Evolutionary conservation across 2,888 invertebrate genomes (phyloP).

Genomic region (Acanthosoma haemorrhoidale): DNA sequence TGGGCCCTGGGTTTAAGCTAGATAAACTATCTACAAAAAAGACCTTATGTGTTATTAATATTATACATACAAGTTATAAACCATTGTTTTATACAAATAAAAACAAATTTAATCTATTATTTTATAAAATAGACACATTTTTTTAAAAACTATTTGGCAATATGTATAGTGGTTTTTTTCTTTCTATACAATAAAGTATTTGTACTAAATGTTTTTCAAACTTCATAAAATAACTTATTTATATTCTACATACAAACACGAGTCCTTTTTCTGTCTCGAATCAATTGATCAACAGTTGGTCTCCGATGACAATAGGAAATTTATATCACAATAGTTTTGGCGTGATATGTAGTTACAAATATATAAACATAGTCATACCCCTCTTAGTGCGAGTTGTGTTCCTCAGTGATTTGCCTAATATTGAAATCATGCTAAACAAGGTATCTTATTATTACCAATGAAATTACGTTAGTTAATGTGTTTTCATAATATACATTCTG

Average conservation of each 20-base stretch:
- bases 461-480: too few relatives aligned
- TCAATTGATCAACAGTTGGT: not conserved
- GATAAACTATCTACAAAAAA: constrained; percentile 18
- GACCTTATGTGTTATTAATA: constrained; percentile 7
- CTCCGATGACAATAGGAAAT: constrained; percentile 15
- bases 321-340: constrained; percentile 30
- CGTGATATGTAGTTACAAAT: constrained; percentile 29
- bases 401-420: too few relatives aligned
- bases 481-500: too few relatives aligned
- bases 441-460: too few relatives aligned
- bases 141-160: constrained; percentile 29
- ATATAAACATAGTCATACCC: too few relatives aligned
- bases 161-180: constrained; percentile 26
- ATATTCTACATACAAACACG: constrained; percentile 16
- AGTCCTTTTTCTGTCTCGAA: not conserved
- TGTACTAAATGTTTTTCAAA: constrained; percentile 26
- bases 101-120: constrained; percentile 6
- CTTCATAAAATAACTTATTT: constrained; percentile 26
- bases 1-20: constrained; percentile 27
- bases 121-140: constrained; percentile 27
- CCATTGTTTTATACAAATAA: constrained; percentile 20
- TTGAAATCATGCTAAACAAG: too few relatives aligned
- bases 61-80: constrained; percentile 11
- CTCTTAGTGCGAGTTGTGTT: too few relatives aligned
- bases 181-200: constrained; percentile 31